phyloP scores from a whole-genome alignment of 2,888 invertebrate genomes.

The Callimorpha dominula region DNA sequence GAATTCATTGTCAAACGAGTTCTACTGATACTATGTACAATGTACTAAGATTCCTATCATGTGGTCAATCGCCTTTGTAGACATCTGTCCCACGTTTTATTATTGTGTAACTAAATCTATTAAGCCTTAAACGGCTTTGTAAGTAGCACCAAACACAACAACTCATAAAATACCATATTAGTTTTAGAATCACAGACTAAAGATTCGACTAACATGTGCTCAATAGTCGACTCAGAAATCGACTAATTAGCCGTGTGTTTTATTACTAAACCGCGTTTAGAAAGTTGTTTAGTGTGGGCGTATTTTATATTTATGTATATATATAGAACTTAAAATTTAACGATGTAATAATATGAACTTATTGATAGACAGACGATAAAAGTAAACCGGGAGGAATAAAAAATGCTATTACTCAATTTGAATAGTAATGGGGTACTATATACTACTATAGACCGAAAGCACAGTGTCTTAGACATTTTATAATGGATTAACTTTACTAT shows the following conservation, averaged over 20 bases:
- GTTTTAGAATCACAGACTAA: conserved; percentile 20
- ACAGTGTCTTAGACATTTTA: background rate
- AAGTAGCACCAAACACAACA: conserved; percentile 31
- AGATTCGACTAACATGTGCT: conserved; percentile 37
- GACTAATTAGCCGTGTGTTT: conserved; percentile 51
- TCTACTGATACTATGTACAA: background rate
- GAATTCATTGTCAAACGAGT: conserved; percentile 23
- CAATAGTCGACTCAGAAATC: conserved; percentile 46
- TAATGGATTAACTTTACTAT: background rate
- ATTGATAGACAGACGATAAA: conserved; percentile 38
- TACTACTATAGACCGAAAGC: background rate
- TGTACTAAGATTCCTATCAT: conserved; percentile 27
- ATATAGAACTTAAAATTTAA: conserved; percentile 46
- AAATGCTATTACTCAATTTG: conserved; percentile 43
- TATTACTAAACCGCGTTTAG: conserved; percentile 50
- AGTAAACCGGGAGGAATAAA: conserved; percentile 27
- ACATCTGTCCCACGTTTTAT: conserved; percentile 47
- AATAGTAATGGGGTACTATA: conserved; percentile 36
- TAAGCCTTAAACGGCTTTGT: conserved; percentile 35
- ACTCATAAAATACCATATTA: conserved; percentile 50
- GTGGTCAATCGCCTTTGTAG: conserved; percentile 45
- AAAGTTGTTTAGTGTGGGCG: conserved; percentile 53
- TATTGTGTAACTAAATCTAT: conserved; percentile 51
- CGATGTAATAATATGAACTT: conserved; percentile 40
- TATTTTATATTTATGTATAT: conserved; percentile 31